Conservation (phyloP, 2,113 vertebrate species). For the Steatornis caripensis region DNA sequence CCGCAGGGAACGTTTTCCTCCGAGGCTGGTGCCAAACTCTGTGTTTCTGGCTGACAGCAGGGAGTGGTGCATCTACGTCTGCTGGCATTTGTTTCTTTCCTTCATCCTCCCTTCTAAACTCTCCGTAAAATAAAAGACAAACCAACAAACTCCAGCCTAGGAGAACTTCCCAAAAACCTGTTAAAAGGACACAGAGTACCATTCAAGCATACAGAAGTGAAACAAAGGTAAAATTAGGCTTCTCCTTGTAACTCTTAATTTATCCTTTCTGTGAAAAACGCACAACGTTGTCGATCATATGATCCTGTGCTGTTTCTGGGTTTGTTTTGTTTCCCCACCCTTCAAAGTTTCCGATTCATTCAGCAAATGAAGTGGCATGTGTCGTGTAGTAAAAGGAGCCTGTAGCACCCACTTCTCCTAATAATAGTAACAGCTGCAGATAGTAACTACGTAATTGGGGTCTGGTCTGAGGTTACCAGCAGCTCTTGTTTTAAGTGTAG, state of each 20-base stretch:
- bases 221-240: conserved; percentile 35
- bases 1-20: not conserved
- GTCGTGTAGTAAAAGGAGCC: not conserved
- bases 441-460: not conserved
- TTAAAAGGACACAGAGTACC: not conserved
- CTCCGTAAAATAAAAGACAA: not conserved
- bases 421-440: not conserved
- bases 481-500: not conserved
- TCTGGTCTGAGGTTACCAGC: not conserved
- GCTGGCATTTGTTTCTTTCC: not conserved
- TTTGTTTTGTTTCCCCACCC: conserved; percentile 31
- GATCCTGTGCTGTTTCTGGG: not conserved
- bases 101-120: not conserved
- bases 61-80: not conserved
- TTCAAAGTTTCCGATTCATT: conserved; percentile 29
- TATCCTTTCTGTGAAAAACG: not conserved
- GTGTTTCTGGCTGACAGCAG: not conserved
- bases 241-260: conserved; percentile 22
- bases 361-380: not conserved
- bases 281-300: not conserved
- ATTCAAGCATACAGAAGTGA: conserved; percentile 16
- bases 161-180: not conserved
- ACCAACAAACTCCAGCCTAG: not conserved
- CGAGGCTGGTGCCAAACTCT: fast-evolving
- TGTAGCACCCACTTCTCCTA: not conserved